Evolutionary conservation across 2,888 invertebrate species (phyloP), one percentile per base, ranked within the genome.

Genomic region (Sisyra terminalis): DNA sequence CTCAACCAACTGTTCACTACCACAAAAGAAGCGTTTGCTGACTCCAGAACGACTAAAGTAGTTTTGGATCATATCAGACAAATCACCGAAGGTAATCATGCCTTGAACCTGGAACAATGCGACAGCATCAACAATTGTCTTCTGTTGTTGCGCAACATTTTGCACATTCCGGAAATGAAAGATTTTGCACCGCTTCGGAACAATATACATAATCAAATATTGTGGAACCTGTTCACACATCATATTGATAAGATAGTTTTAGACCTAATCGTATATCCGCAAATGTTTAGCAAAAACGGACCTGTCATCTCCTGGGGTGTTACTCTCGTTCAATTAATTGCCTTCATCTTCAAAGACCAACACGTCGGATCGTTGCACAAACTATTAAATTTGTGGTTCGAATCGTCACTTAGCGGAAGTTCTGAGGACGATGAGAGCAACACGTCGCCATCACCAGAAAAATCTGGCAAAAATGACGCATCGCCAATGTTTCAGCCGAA

Each of bases 381-480:
- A 56, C 63, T 81, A 13, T 61, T 84, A 1, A 78, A 75, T 53
- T 51, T 73, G 39, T 83, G 82, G 82, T 69, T 81, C 45, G 82
- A 83, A 56, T 65, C 75, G 2, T 75, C 81, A 2, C 54, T 77
- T 17, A 78, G 78, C 29, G 83, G 82, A 48, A 83, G 81, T 56
- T 82, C 82, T 1, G 83, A 82, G 53, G 84, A 84, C 52, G 82
- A 85, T 55, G 84, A 84, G 58, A 83, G 82, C 55, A 85, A 84
- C 57, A 84, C 84, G 2, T 75, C 81, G 13, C 73, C 75, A 10
- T 69, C 77, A 15, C 69, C 70, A 11, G 73, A 69, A n/a, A 62
- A 67, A 45, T 63, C 69, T 64, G 67, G 62, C 17, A 71, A 78
- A 50, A 72, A 73, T 5, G 72, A 75, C 53, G 80, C 76, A 1